These are phyloP conservation scores for Temnothorax longispinosus DNA, from an alignment of 1,140 invertebrate genomes.

Conservation along the genomic window DNA sequence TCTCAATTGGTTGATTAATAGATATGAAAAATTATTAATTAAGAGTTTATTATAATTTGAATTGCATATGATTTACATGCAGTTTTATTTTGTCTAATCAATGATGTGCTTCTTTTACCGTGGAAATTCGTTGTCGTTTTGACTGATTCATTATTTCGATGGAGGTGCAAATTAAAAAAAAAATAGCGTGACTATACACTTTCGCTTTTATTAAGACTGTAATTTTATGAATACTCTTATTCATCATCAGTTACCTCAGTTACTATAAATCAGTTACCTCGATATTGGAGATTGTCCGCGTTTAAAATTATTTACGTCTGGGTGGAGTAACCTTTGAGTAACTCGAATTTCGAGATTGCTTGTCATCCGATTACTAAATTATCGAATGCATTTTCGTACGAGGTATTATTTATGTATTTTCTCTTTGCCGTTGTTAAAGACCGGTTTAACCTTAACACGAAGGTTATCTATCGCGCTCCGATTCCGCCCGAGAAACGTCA, in stretches of 20 bases:
- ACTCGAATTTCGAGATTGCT: constrained; percentile 20
- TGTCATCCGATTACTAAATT: background rate
- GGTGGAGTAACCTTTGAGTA: constrained; percentile 15
- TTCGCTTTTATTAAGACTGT: constrained; percentile 29
- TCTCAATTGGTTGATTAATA: background rate
- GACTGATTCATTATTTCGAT: background rate
- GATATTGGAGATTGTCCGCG: constrained; percentile 3
- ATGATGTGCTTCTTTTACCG: background rate
- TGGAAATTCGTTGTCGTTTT: background rate
- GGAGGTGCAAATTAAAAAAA: background rate
- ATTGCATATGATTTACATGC: background rate
- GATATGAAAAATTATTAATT: background rate
- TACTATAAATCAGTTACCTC: constrained; percentile 21
- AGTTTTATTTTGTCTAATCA: background rate
- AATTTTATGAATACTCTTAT: constrained; percentile 51
- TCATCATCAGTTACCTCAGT: background rate
- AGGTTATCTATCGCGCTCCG: constrained; percentile 55
- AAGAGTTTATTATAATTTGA: background rate
- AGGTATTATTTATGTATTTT: background rate
- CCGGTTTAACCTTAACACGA: constrained; percentile 51
- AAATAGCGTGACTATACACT: constrained; percentile 5
- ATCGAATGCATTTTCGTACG: constrained; percentile 24
- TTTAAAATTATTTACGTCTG: constrained; percentile 28
- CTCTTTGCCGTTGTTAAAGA: background rate
- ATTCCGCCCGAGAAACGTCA: constrained; percentile 35